Base-by-base conservation (phyloP, 2,888 invertebrate species). In the Odontocolon sp. region DNA sequence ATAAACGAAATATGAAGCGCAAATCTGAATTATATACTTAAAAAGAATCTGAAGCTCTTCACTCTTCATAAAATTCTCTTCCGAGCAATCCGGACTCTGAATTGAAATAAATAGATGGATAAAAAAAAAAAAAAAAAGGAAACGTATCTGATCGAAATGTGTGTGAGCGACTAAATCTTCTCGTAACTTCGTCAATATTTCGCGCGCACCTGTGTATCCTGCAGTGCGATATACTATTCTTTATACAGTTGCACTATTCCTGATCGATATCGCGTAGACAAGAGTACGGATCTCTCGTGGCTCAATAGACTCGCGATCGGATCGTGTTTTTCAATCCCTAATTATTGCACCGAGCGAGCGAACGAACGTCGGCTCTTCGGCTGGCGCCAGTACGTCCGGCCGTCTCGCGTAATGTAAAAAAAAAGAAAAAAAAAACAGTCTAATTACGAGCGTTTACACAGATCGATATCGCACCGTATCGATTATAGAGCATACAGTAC, bases 371-470 rank as follows among this genome's bases (percentile, higher is more conserved):
- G 8, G 38, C 26, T 26, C 26, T 56, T 77, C 68, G 68, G 63
- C 57, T 42, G 68, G 66, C 78, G 70, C 77, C 66, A 70, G 70
- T 36, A 71, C 68, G 78, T 79, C 76, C 78, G 73, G 77, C 63
- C 64, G 79, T 75, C 64, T 79, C 61, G 70, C 42, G 74, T 28
- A 56, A 63, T 28, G 33, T 38, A 50, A 40, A 28, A 31, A 28
- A 31, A 54, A 42, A 33, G 42, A 45, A 54, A 31, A 33, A 31
- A 42, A 26, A 33, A 23, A 23, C 47, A 59, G 71, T 75, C 79
- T 80, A 80, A 80, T 80, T 77, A 75, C 71, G 70, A 64, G 63
- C 79, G 70, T 80, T 80, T 80, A 80, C 79, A 75, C 77, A 77
- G 79, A 80, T 80, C 75, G 74, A 75, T 80, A 80, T 80, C 79